Base-by-base conservation (phyloP, 1,140 invertebrate genomes). In the Polyergus mexicanus region DNA sequence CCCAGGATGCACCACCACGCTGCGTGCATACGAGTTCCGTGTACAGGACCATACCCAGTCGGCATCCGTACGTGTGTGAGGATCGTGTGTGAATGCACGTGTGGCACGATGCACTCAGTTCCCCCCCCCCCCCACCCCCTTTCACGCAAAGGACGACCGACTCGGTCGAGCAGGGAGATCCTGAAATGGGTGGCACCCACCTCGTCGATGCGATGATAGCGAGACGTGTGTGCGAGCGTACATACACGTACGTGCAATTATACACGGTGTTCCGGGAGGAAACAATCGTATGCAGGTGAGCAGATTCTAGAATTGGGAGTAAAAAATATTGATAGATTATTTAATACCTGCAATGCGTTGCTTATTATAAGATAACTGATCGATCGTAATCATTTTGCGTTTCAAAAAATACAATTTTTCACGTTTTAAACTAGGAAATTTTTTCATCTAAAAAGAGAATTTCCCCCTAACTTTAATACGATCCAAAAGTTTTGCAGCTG, bases 101-200 rank as follows among this genome's bases (percentile, higher is more conserved):
- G 76, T n/a, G 81, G 22, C 35, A 51, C 74, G 60, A 54, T 74
- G 72, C 62, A 78, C 28, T 83, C 78, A 13, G 11, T 32, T 16
- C 11, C 19, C 83, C 38, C n/a, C n/a, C n/a, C n/a, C n/a, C n/a
- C n/a, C n/a, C n/a, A n/a, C 19, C 83, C 38, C 41, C 65, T 63
- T 80, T 51, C 44, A 63, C 66, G 66, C 38, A 90, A 88, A 84
- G 77, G 85, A 84, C 41, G 87, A 84, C 68, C 78, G 69, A 60
- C 71, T 65, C 58, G 60, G 56, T 58, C 77, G 84, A 88, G 84
- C 88, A 89, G 89, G 76, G 77, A 87, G 68, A 83, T 60, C 68
- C 68, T 74, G 76, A 78, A 58, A 86, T 90, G 86, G 89, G 88
- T 88, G 88, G 89, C 75, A 90, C 86, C 87, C 47, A 44, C 69